A percentile compares a stretch with the other conserved stretches of the same genome.
These are phyloP conservation scores for Orgyia antiqua DNA, from an alignment of 2,888 invertebrate species.

Conservation along the genomic window DNA sequence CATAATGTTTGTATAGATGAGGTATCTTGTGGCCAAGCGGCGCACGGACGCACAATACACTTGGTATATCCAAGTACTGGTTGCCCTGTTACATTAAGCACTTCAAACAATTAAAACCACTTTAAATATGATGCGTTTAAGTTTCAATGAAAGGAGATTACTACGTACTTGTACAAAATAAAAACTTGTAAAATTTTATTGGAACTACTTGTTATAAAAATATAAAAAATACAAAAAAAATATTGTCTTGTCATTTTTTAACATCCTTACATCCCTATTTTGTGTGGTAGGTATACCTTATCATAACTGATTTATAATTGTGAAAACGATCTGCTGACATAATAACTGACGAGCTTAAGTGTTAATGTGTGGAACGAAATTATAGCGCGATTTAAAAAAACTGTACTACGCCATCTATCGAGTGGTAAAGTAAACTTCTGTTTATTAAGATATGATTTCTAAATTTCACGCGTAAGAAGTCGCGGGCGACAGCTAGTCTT, in stretches of 20 bases:
- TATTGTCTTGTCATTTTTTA: constrained; percentile 29
- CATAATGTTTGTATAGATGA: constrained; percentile 19
- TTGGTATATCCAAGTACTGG: constrained; percentile 24
- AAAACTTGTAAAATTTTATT: constrained; percentile 75
- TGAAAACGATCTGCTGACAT: no score
- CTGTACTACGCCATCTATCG: no score
- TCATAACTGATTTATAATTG: no score
- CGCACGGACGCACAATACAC: constrained; percentile 58
- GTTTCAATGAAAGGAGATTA: constrained; percentile 55
- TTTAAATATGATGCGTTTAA: constrained; percentile 51
- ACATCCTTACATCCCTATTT: no score
- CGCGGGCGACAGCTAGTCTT: no score
- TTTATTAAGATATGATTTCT: no score
- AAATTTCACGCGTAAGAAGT: no score
- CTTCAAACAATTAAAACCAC: constrained; percentile 38
- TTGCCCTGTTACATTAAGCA: constrained; percentile 34
- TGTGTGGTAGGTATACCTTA: no score
- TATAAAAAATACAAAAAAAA: constrained; percentile 45
- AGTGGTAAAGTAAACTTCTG: no score
- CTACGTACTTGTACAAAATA: constrained; percentile 71
- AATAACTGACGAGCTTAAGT: no score
- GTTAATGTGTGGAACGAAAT: no score
- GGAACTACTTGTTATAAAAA: constrained; percentile 76
- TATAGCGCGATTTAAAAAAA: no score
- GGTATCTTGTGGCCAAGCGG: constrained; percentile 42